Evolutionary conservation across 2,797 vertebrate genomes (phyloP).

Genomic region (Acanthurus leucopareius): DNA sequence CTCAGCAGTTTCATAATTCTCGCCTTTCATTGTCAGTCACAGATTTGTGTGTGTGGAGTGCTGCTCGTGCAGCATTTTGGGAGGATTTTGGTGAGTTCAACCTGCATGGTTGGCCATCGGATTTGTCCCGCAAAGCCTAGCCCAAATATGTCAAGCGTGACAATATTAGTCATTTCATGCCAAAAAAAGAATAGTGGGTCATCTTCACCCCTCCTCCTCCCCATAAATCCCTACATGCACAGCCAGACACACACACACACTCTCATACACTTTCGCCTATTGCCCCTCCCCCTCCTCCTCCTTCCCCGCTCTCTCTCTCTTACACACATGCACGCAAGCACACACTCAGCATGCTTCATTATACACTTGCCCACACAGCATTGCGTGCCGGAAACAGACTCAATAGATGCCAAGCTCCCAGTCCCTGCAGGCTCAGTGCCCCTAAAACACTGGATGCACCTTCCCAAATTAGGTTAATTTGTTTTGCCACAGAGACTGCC

Average conservation of each 20-base stretch:
- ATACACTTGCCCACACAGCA: conserved; percentile 82
- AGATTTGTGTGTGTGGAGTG: conserved; percentile 9
- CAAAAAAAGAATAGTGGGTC: conserved; percentile 75
- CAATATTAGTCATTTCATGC: conserved; percentile 73
- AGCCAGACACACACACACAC: conserved; percentile 30
- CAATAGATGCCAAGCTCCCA: conserved; percentile 77
- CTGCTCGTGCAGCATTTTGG: conserved; percentile 7
- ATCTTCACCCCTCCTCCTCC: conserved; percentile 51
- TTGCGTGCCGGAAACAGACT: conserved; percentile 84
- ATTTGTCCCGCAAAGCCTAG: conserved; percentile 52
- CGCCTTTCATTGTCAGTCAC: not conserved
- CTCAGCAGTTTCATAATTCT: conserved; percentile 1
- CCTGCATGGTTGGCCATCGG: conserved; percentile 39
- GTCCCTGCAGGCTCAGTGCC: conserved; percentile 77
- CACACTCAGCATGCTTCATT: conserved; percentile 78
- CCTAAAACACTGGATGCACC: conserved; percentile 79
- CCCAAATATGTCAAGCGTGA: conserved; percentile 74
- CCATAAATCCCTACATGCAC: conserved; percentile 57
- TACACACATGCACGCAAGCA: conserved; percentile 70
- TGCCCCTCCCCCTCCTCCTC: conserved; percentile 34
- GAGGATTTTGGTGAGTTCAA: conserved; percentile 37
- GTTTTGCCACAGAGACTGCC: conserved; percentile 56
- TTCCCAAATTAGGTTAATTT: conserved; percentile 80
- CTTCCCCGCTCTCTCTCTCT: conserved; percentile 21
- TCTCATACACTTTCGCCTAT: conserved; percentile 39